Percentiles rank a stretch among this genome's conserved stretches.
These are phyloP conservation scores for Penaeus indicus DNA, from an alignment of 1,140 invertebrate genomes.

Conservation along the genomic window DNA sequence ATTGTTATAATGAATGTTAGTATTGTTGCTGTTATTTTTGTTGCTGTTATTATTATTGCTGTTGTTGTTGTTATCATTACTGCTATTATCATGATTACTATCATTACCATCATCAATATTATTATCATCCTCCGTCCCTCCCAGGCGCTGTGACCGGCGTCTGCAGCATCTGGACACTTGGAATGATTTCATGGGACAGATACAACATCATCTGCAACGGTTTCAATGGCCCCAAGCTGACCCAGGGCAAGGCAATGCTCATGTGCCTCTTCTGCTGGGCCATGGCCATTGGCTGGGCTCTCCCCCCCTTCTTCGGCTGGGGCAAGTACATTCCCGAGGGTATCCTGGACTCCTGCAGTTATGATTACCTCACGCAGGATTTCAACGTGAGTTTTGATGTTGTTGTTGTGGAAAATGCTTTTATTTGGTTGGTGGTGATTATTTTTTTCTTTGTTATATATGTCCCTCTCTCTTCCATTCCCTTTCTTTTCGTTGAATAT, in stretches of 20 bases:
- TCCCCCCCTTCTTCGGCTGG: slow-evolving; percentile 68
- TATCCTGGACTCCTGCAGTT: slow-evolving; percentile 68
- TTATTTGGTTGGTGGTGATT: no score
- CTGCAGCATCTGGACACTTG: slow-evolving; percentile 67
- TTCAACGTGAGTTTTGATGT: slow-evolving; percentile 37
- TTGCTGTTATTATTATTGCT: not conserved
- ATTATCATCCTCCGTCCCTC: not conserved
- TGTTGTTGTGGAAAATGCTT: no score
- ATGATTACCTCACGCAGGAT: slow-evolving; percentile 67
- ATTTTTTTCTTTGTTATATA: no score
- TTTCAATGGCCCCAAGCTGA: slow-evolving; percentile 67
- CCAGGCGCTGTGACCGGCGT: slow-evolving; percentile 68
- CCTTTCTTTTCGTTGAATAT: no score
- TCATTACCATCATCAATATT: no score
- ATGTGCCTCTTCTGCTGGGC: slow-evolving; percentile 68
- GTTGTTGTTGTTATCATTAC: not conserved
- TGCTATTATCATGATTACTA: not conserved
- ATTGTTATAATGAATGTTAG: not conserved
- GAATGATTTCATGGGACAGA: slow-evolving; percentile 69
- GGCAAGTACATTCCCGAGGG: slow-evolving; percentile 68
- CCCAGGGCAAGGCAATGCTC: slow-evolving; percentile 62
- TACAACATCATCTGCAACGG: slow-evolving; percentile 69
- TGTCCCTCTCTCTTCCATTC: no score
- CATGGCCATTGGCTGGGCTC: slow-evolving; percentile 67
- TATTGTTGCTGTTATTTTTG: not conserved